Evolutionary conservation across 2,888 invertebrate genomes (phyloP).

Genomic region (Neuroscelio doddi): DNA sequence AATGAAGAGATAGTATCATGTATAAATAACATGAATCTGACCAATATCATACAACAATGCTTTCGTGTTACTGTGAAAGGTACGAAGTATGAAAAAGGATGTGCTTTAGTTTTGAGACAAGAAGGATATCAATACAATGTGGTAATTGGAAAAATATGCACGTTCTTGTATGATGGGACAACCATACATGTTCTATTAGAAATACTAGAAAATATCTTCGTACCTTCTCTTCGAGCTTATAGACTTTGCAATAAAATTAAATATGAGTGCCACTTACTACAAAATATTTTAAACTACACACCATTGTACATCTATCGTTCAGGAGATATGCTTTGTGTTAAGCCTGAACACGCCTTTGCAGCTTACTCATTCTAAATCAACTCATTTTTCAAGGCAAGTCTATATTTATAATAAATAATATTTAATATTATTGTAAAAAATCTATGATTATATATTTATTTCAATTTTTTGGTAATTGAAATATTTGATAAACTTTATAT

Average conservation of each 20-base stretch:
- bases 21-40: constrained; percentile 1
- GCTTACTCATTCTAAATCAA: no score
- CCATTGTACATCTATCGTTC: constrained; percentile 36
- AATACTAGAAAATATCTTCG: constrained; percentile 22
- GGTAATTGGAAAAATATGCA: constrained; percentile 30
- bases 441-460: no score
- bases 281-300: constrained; percentile 25
- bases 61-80: constrained; percentile 26
- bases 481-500: no score
- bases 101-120: constrained; percentile 20
- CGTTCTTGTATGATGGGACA: constrained; percentile 8
- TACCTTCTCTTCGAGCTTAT: constrained; percentile 24
- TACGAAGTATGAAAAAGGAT: constrained; percentile 28
- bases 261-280: constrained; percentile 28
- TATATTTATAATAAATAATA: no score
- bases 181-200: constrained; percentile 28
- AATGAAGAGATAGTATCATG: constrained; percentile 11
- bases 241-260: constrained; percentile 13
- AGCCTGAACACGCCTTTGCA: constrained; percentile 32
- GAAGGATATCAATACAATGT: constrained; percentile 30
- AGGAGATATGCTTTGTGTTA: constrained; percentile 29
- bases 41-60: constrained; percentile 16
- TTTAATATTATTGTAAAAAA: no score
- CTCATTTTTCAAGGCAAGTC: no score
- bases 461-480: no score